These are phyloP conservation scores for Puntigrus tetrazona DNA, from an alignment of 2,113 vertebrate genomes.

Conservation along the genomic window DNA sequence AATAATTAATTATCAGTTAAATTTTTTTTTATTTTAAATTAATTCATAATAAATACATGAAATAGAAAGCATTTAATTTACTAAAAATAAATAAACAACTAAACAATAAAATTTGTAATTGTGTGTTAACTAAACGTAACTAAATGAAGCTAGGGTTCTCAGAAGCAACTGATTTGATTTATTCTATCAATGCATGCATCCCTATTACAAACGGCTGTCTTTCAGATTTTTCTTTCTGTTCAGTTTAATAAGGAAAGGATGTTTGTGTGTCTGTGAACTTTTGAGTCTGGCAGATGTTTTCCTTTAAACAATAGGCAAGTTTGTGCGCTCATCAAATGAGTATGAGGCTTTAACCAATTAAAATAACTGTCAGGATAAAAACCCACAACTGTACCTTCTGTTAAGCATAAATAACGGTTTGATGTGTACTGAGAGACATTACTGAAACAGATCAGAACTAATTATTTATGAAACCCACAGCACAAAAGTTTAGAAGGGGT, in stretches of 20 bases:
- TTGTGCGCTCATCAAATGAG: not conserved
- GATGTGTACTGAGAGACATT: not conserved
- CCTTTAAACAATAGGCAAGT: not conserved
- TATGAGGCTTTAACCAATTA: not conserved
- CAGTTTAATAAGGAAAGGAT: not conserved
- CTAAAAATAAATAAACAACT: too few relatives aligned
- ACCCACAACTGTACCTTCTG: not conserved
- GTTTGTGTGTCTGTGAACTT: not conserved
- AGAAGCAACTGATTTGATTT: too few relatives aligned
- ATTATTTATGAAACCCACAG: not conserved
- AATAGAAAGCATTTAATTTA: too few relatives aligned
- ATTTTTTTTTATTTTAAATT: too few relatives aligned
- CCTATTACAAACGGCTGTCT: not conserved
- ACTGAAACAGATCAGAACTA: not conserved
- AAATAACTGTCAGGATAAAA: not conserved
- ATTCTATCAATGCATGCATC: not conserved
- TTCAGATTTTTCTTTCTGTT: not conserved
- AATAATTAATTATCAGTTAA: too few relatives aligned
- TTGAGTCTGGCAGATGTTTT: not conserved
- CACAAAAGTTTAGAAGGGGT: not conserved
- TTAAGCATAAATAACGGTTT: not conserved
- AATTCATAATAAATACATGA: too few relatives aligned
- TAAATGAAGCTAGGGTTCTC: too few relatives aligned
- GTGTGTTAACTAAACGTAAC: too few relatives aligned
- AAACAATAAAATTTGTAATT: too few relatives aligned